phyloP scores from a whole-genome alignment of 2,797 vertebrate genomes.

The Cyprinodon diabolis region DNA sequence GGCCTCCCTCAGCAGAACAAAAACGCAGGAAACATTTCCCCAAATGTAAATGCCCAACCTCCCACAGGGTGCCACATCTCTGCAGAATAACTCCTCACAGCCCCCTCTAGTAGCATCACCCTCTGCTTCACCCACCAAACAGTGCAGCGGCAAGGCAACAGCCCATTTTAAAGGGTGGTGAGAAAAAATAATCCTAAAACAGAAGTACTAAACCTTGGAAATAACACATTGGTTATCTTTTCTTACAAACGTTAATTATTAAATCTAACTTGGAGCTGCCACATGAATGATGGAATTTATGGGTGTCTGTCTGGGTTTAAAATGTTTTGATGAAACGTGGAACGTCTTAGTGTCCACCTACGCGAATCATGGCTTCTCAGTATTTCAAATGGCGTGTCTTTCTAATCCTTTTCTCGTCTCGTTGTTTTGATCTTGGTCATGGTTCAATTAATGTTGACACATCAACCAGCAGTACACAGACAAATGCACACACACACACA shows the following conservation, averaged over 20 bases:
- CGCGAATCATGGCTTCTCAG: constrained; percentile 32
- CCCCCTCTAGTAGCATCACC: too few species aligned
- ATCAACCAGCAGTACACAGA: constrained; percentile 7
- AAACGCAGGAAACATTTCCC: too few species aligned
- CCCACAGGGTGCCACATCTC: too few species aligned
- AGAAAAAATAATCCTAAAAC: neutral
- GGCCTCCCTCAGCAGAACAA: too few species aligned
- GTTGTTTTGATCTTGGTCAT: constrained; percentile 50
- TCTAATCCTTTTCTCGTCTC: constrained; percentile 37
- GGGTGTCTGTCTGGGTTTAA: constrained; percentile 42
- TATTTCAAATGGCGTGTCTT: constrained; percentile 27
- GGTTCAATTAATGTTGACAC: constrained; percentile 55
- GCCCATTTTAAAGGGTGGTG: neutral
- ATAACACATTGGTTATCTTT: constrained; percentile 15
- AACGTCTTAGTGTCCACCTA: constrained; percentile 41
- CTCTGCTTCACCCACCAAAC: too few species aligned
- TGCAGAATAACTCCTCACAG: too few species aligned
- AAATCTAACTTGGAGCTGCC: constrained; percentile 24
- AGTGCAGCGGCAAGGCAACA: too few species aligned
- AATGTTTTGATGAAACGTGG: constrained; percentile 37
- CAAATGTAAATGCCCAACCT: too few species aligned
- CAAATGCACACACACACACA: neutral
- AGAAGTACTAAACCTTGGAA: neutral
- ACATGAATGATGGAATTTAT: constrained; percentile 37
- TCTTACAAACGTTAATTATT: constrained; percentile 25